A percentile compares a stretch with the other conserved stretches of the same genome.
These are phyloP conservation scores for Calliopum simillimum DNA, from an alignment of 2,888 invertebrate species.

Conservation along the genomic window DNA sequence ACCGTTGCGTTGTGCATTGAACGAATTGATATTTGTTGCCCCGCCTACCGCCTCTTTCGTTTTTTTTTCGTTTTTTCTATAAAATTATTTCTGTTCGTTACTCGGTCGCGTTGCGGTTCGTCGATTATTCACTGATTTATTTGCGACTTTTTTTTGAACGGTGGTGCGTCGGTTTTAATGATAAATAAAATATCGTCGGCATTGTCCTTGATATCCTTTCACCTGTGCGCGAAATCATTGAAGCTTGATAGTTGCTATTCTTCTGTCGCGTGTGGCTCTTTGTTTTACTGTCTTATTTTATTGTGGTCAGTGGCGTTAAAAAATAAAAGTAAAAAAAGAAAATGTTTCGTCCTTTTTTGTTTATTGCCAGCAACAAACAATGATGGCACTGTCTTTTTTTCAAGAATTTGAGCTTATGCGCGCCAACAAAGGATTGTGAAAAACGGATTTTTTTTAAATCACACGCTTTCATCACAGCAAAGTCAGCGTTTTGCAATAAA, in stretches of 20 bases:
- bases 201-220: conserved; percentile 13
- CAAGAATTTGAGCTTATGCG: too few relatives aligned
- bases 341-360: background rate
- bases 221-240: conserved; percentile 15
- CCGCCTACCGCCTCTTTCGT: background rate
- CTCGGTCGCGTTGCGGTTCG: background rate
- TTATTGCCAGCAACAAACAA: too few relatives aligned
- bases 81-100: background rate
- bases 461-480: too few relatives aligned
- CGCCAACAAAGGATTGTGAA: too few relatives aligned
- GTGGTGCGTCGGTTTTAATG: background rate
- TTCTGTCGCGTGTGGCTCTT: background rate
- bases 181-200: conserved; percentile 24
- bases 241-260: background rate
- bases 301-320: background rate
- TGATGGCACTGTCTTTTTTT: too few relatives aligned
- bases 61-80: background rate
- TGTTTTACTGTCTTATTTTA: too few relatives aligned
- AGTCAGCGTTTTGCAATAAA: too few relatives aligned
- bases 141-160: background rate
- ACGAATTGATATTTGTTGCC: background rate
- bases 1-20: background rate
- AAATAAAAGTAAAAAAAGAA: too few relatives aligned
- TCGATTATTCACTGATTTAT: background rate
- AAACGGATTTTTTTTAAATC: too few relatives aligned